Base-by-base conservation (phyloP, 2,888 invertebrate species). In the Hoplodrina ambigua region DNA sequence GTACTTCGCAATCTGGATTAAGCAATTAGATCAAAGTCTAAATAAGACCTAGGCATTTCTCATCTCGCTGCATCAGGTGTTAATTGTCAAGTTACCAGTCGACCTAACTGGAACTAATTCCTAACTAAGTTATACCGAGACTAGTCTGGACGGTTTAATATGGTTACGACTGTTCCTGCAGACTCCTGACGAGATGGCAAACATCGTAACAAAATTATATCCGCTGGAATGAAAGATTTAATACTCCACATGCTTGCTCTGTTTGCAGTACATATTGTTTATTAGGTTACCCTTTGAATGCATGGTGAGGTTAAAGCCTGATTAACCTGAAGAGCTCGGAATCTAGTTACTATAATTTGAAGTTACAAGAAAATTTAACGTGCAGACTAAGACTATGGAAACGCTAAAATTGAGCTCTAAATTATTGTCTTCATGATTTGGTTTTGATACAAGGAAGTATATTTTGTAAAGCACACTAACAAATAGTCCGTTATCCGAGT, bases 181-280 rank as follows among this genome's bases (percentile, higher is more conserved):
- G 46, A 41, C 13, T 19, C 6, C 11, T 73, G 60, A 73, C 67
- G 25, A 52, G 67, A 49, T 37, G 17, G 59, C 20, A 19, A 60
- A 60, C 67, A 30, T 8, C 3, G 1, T 65, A 72, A 65, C 25
- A 19, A 0, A 56, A 66, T 73, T 54, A 72, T 25, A 33, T 41
- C 15, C n/a, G 19, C 4, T 44, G 33, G 11, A 13, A 25, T 49
- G 49, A 54, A n/a, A 11, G 20, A 30, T 49, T 63, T 30, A 13
- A 50, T 8, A 49, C 41, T 60, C 8, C 33, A 15, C 19, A 37
- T 10, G 8, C 2, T 2, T 13, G 2, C 13, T 4, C 37, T 54
- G 41, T 37, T 59, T 49, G 19, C 30, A 30, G 15, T 41, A 41
- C 7, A 46, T 46, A 17, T 17, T 17, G 13, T 4, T 20, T 1